A percentile compares a stretch with the other conserved stretches of the same genome.
phyloP scores from a whole-genome alignment of 2,113 vertebrate species.

The Phalacrocorax aristotelis region DNA sequence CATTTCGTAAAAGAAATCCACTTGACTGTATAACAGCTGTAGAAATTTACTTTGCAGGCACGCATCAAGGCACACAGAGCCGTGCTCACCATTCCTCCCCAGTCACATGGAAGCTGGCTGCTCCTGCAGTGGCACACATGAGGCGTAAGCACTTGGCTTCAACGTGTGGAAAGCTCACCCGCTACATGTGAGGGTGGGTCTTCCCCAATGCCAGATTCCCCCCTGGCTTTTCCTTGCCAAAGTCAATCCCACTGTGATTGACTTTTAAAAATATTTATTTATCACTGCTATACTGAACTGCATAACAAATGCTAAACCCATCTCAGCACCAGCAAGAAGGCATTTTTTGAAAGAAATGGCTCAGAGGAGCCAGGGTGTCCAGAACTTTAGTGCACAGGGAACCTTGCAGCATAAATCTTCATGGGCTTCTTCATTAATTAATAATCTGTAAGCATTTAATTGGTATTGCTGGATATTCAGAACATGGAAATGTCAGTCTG shows the following conservation, averaged over 20 bases:
- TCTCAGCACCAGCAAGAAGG: not conserved
- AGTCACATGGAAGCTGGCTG: not conserved
- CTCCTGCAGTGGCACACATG: not conserved
- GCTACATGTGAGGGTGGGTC: not conserved
- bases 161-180: not conserved
- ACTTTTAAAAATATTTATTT: not conserved
- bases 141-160: not conserved
- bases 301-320: not conserved
- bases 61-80: not conserved
- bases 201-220: not conserved
- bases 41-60: not conserved
- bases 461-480: slow-evolving; percentile 25
- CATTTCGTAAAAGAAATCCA: not conserved
- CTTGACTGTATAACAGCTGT: not conserved
- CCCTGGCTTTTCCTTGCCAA: not conserved
- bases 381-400: not conserved
- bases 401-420: not conserved
- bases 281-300: not conserved
- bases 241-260: not conserved
- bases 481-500: not conserved
- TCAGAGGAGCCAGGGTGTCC: not conserved
- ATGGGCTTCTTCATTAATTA: slow-evolving; percentile 31
- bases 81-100: not conserved
- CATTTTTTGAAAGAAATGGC: not conserved
- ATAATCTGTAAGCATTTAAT: slow-evolving; percentile 41